Evolutionary conservation across 2,797 vertebrate genomes (phyloP).

Genomic region (Acropternis orthonyx): DNA sequence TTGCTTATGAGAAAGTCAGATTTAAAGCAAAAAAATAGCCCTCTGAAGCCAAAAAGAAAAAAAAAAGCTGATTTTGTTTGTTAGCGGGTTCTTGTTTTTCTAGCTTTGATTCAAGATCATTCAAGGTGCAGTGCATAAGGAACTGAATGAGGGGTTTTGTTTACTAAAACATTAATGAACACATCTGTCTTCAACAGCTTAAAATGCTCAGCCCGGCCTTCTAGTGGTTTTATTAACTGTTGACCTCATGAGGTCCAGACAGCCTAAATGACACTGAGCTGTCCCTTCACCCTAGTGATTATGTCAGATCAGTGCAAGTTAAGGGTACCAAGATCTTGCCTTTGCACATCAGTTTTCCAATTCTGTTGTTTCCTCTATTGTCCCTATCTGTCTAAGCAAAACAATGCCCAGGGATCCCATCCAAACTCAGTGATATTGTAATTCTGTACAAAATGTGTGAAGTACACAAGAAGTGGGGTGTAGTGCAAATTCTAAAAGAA

Average conservation of each 20-base stretch:
- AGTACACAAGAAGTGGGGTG: background rate
- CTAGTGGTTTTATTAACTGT: background rate
- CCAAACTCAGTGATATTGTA: background rate
- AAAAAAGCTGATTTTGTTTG: background rate
- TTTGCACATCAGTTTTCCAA: background rate
- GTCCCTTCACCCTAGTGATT: background rate
- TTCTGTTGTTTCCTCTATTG: background rate
- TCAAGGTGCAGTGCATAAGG: background rate
- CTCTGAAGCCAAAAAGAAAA: background rate
- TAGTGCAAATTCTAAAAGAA: background rate
- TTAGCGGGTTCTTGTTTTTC: background rate
- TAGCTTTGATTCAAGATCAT: background rate
- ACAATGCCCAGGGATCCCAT: accelerated
- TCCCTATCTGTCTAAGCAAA: background rate
- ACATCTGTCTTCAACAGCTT: background rate
- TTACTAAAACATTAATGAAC: background rate
- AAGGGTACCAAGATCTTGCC: background rate
- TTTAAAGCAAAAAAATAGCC: background rate
- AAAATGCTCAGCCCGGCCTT: background rate
- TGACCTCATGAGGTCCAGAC: background rate
- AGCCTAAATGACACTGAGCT: background rate
- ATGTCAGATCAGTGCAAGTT: background rate
- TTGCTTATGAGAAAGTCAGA: background rate
- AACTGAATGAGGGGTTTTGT: background rate
- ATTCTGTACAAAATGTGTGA: background rate